Percentiles rank a stretch among this genome's conserved stretches.
phyloP scores from a whole-genome alignment of 2,113 vertebrate genomes.

The Nibea albiflora region DNA sequence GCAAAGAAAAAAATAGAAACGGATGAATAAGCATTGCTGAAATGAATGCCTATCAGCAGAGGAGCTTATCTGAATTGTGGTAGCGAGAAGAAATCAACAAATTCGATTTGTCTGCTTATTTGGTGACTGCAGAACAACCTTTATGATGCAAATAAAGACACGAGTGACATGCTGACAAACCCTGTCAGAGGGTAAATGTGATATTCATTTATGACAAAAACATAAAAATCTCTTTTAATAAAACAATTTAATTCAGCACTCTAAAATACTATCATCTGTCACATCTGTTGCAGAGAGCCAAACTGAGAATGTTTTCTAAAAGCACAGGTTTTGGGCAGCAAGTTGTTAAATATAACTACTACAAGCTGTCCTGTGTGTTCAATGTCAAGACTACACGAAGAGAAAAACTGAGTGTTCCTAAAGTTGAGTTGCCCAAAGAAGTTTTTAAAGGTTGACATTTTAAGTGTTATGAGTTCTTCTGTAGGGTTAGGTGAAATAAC shows the following conservation, averaged over 20 bases:
- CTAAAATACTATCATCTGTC: not conserved
- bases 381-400: no score
- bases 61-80: constrained; percentile 67
- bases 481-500: not conserved
- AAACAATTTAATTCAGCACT: constrained; percentile 14
- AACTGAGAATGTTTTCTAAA: not conserved
- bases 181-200: not conserved
- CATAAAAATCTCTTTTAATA: not conserved
- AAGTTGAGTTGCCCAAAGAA: not conserved
- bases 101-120: constrained; percentile 1
- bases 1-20: constrained; percentile 39
- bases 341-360: not conserved
- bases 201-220: constrained; percentile 18
- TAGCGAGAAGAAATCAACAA: not conserved
- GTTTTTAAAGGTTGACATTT: not conserved
- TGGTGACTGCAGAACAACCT: not conserved
- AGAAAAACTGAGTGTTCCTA: not conserved
- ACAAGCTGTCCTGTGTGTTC: not conserved
- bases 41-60: constrained; percentile 34
- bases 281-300: not conserved
- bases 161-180: not conserved
- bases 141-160: not conserved
- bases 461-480: not conserved
- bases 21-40: constrained; percentile 30
- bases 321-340: not conserved